Base-by-base conservation (phyloP, 2,113 vertebrate species). In the Callipepla californica region DNA sequence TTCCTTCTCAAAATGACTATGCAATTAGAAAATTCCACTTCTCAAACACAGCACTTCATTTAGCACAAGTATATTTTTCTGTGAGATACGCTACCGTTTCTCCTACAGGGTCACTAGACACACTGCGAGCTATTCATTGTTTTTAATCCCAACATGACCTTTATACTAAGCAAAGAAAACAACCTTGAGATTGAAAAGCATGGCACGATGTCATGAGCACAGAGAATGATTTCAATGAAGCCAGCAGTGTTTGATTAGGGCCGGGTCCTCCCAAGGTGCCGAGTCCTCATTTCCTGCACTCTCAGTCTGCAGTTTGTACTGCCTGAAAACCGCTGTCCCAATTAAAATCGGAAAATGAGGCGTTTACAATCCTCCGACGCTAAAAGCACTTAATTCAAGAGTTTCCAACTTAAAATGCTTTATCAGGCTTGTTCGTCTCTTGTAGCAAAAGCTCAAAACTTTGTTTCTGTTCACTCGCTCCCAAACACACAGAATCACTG, bases 61-160 rank as follows among this genome's bases (percentile, higher is more conserved):
- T 9, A 83, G 73, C 77, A 75, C 76, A 90, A 9, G 3, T 2
- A 36, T 85, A 84, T 93, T 69, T 88, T 61, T 9, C 82, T 86
- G 58, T 48, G 90, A 95, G 90, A 53, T 0, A 69, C 19, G 32
- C 83, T 83, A 30, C 87, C 93, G 76, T 86, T 95, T 90, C 94
- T 94, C 90, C 88, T 79, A 87, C 92, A 7, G 92, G 93, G 90
- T 95, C 94, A 95, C 90, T 88, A 79, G 82, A 22, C 93, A 80
- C 1, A 28, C 93, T 96, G 94, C 90, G 96, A 95, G 90, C 85
- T 87, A 88, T 6, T 95, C 94, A 94, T 95, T 93, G 94, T 92
- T 96, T 97, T 93, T 95, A 95, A 97, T 97, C 94, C 93, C 87
- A 95, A 94, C 86, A 73, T 92, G 93, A 97, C 93, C 95, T 96